A percentile compares a stretch with the other conserved stretches of the same genome.
Evolutionary conservation across 2,888 invertebrate genomes (phyloP).

Genomic region (Polylopha cassiicola): DNA sequence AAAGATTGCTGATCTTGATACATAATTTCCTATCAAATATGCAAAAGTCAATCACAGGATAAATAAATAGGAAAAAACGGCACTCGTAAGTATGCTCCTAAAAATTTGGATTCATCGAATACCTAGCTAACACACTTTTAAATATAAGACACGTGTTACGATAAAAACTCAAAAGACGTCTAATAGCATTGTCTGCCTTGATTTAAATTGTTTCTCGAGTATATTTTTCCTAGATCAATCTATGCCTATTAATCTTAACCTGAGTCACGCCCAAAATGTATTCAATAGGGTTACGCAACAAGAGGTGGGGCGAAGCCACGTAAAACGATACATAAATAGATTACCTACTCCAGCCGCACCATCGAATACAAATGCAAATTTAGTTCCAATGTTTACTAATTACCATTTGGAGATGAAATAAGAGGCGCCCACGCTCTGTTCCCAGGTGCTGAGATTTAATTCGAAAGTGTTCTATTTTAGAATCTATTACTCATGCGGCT

Average conservation of each 20-base stretch:
- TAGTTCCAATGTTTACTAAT: conserved; percentile 6
- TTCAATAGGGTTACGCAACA: conserved; percentile 12
- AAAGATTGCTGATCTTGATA: too few relatives aligned
- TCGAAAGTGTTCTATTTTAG: conserved; percentile 66
- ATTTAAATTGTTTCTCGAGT: too few relatives aligned
- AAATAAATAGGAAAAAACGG: too few relatives aligned
- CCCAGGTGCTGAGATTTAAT: conserved; percentile 42
- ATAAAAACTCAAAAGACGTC: too few relatives aligned
- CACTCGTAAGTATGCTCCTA: too few relatives aligned
- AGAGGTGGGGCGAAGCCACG: conserved; percentile 10
- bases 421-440: conserved; percentile 6
- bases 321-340: conserved; percentile 13
- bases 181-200: too few relatives aligned
- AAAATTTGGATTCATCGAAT: too few relatives aligned
- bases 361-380: conserved; percentile 9
- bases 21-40: too few relatives aligned
- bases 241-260: conserved; percentile 3
- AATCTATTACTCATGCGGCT: conserved; percentile 60
- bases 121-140: too few relatives aligned
- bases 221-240: too few relatives aligned
- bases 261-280: conserved; percentile 10
- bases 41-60: too few relatives aligned
- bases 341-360: conserved; percentile 8
- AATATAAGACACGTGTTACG: too few relatives aligned
- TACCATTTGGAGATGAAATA: conserved; percentile 11